phyloP scores from a whole-genome alignment of 2,888 invertebrate genomes.

The Oscheius sp. region DNA sequence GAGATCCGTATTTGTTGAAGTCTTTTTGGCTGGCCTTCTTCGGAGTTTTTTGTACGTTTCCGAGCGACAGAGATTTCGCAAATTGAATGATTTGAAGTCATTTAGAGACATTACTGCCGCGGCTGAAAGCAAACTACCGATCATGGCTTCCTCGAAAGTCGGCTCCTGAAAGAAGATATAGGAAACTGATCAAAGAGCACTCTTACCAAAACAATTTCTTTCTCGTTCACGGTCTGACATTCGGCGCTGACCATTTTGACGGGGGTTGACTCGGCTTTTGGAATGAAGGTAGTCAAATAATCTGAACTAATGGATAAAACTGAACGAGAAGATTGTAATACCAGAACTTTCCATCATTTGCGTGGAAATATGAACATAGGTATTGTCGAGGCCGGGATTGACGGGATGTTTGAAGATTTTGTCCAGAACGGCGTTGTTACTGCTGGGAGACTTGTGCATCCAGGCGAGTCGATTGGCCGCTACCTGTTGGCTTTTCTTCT shows the following conservation, averaged over 20 bases:
- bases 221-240: slow-evolving; percentile 15
- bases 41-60: too few species aligned
- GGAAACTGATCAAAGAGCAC: not conserved
- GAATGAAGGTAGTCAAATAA: not conserved
- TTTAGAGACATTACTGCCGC: not conserved
- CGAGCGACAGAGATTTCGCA: not conserved
- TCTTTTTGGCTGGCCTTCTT: too few species aligned
- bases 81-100: not conserved
- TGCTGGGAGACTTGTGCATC: slow-evolving; percentile 3
- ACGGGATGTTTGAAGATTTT: slow-evolving; percentile 19
- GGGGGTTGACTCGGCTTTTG: not conserved
- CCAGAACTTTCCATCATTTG: slow-evolving; percentile 30
- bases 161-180: not conserved
- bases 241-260: not conserved
- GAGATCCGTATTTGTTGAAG: too few species aligned
- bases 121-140: slow-evolving; percentile 1
- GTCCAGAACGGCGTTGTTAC: not conserved
- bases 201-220: not conserved
- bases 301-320: not conserved
- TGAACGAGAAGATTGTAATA: not conserved
- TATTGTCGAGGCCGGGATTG: slow-evolving; percentile 9
- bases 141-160: not conserved
- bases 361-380: slow-evolving; percentile 22
- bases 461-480: slow-evolving; percentile 10
- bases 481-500: not conserved